phyloP scores from a whole-genome alignment of 2,888 invertebrate species.

The Dorcus parallelipipedus region DNA sequence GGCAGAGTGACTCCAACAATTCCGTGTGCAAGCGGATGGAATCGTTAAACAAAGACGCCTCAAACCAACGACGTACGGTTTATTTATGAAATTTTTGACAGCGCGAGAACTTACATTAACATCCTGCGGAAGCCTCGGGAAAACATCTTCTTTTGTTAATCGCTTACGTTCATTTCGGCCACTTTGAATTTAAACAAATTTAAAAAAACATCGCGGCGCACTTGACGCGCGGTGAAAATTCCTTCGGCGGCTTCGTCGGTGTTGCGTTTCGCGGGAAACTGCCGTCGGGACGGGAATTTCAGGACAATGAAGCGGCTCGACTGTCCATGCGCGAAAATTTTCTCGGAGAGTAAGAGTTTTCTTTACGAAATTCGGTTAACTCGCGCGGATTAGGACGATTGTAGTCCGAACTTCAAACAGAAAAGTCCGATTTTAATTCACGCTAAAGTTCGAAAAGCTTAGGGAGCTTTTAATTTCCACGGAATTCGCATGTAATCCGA shows the following conservation, averaged over 20 bases:
- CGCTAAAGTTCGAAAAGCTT: background rate
- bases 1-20: too few relatives aligned
- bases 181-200: too few relatives aligned
- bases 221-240: background rate
- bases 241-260: constrained; percentile 4
- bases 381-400: background rate
- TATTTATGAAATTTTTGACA: too few relatives aligned
- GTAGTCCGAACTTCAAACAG: background rate
- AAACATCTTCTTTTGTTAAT: too few relatives aligned
- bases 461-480: background rate
- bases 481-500: background rate
- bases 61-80: too few relatives aligned
- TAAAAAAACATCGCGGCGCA: background rate
- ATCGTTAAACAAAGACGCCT: too few relatives aligned
- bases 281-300: constrained; percentile 21
- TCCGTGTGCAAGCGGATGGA: too few relatives aligned
- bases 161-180: too few relatives aligned
- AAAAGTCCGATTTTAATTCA: background rate
- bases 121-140: too few relatives aligned
- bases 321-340: constrained; percentile 18
- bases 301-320: constrained; percentile 16
- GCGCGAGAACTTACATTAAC: too few relatives aligned
- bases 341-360: background rate
- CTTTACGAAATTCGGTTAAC: background rate
- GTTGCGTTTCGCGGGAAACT: constrained; percentile 24